phyloP scores from a whole-genome alignment of 2,888 invertebrate genomes.

The Microdon myrmicae region DNA sequence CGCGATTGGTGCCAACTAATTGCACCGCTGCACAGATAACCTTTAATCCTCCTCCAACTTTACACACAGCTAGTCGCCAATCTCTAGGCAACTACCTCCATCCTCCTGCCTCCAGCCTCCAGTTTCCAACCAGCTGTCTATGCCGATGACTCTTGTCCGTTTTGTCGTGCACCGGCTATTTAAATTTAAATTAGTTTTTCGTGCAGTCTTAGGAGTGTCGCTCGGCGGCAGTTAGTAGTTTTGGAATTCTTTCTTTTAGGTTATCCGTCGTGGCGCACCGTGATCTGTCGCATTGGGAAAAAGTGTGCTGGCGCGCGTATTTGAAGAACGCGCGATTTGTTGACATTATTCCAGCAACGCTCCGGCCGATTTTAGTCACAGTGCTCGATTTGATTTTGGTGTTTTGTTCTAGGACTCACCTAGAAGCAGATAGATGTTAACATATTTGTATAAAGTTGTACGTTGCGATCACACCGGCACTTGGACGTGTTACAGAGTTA shows the following conservation, averaged over 20 bases:
- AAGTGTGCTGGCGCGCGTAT: constrained; percentile 48
- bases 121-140: constrained; percentile 1
- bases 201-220: constrained; percentile 55
- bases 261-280: constrained; percentile 18
- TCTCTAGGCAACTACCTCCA: constrained; percentile 17
- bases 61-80: no score
- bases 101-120: constrained; percentile 3
- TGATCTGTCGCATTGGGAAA: constrained; percentile 15
- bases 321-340: constrained; percentile 48
- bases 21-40: constrained; percentile 51
- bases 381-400: constrained; percentile 21
- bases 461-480: no score
- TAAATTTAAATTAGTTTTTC: constrained; percentile 64
- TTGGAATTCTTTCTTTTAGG: constrained; percentile 48
- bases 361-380: constrained; percentile 18
- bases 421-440: constrained; percentile 8
- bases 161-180: constrained; percentile 59
- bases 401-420: constrained; percentile 19
- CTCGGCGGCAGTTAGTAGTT: constrained; percentile 32
- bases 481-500: constrained; percentile 17
- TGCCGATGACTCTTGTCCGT: neutral
- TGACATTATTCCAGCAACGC: constrained; percentile 41
- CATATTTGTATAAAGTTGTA: constrained; percentile 45
- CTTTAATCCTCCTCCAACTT: constrained; percentile 49
- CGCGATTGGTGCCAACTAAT: constrained; percentile 52